Evolutionary conservation across 2,797 vertebrate species (phyloP).

Genomic region (Rhynchonycteris naso): DNA sequence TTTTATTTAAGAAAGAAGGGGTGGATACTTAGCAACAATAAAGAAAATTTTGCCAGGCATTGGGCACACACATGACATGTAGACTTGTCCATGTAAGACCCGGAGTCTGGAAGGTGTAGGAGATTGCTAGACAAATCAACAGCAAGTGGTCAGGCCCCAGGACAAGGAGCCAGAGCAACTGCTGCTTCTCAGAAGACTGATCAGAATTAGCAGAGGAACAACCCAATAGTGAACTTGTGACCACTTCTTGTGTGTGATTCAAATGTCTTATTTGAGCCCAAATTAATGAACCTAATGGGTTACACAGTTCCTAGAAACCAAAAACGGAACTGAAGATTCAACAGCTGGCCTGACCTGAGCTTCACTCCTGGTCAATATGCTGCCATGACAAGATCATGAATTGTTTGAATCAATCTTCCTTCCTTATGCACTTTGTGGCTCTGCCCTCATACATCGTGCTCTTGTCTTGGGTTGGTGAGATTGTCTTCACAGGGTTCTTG

Average conservation of each 20-base stretch:
- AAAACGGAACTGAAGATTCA: background rate
- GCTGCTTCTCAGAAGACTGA: constrained; percentile 11
- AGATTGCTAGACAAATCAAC: background rate
- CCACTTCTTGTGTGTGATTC: background rate
- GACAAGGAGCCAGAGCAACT: background rate
- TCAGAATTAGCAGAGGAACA: background rate
- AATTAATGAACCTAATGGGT: background rate
- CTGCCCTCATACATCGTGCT: background rate
- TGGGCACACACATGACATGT: too few species aligned
- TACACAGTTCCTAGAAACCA: background rate
- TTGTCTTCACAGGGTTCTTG: background rate
- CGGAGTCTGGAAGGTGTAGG: background rate
- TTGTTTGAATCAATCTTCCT: background rate
- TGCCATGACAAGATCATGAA: background rate
- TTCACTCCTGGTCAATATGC: background rate
- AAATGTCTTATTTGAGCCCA: background rate
- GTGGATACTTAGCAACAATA: background rate
- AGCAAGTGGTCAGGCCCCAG: background rate
- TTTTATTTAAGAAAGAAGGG: constrained; percentile 5
- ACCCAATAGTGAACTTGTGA: background rate
- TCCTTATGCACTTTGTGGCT: background rate
- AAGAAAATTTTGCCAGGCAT: background rate
- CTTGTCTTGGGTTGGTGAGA: background rate
- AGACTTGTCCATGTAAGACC: background rate
- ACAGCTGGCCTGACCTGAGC: background rate